Evolutionary conservation across 2,797 vertebrate species (phyloP).

Genomic region (Nothura maculosa): DNA sequence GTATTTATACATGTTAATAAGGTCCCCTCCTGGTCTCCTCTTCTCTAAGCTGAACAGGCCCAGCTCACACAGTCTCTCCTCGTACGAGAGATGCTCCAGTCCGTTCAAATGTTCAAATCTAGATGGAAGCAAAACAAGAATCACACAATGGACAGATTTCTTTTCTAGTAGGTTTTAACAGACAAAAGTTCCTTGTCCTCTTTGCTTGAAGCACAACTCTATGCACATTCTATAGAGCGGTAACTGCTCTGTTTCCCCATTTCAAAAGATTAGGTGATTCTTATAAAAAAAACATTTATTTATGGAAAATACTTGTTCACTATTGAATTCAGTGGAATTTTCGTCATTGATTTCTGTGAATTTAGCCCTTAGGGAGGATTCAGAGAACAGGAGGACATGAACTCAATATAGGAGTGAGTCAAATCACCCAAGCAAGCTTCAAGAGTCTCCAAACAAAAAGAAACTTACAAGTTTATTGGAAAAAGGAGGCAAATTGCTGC

Average conservation of each 20-base stretch:
- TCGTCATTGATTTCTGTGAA: neutral
- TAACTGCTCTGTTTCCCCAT: neutral
- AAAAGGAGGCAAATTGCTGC: neutral
- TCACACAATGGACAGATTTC: neutral
- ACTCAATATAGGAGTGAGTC: neutral
- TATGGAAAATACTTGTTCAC: neutral
- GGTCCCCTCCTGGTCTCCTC: too few relatives aligned
- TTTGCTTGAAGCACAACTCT: neutral
- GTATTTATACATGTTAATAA: too few relatives aligned
- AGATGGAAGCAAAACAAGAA: neutral
- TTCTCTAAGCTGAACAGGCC: too few relatives aligned
- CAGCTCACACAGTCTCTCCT: too few relatives aligned
- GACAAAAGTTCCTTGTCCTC: neutral
- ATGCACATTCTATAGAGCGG: rapidly evolving
- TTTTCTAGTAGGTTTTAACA: neutral
- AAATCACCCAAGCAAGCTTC: neutral
- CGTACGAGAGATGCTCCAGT: too few relatives aligned
- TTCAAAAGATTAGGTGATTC: neutral
- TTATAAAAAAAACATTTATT: neutral
- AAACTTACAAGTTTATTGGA: neutral
- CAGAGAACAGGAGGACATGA: neutral
- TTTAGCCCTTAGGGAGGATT: neutral
- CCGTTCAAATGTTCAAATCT: neutral
- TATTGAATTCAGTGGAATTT: neutral
- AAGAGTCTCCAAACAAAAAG: neutral